A percentile compares a stretch with the other conserved stretches of the same genome.
These are phyloP conservation scores for Heliangelus exortis DNA, from an alignment of 2,797 vertebrate species.

Conservation along the genomic window DNA sequence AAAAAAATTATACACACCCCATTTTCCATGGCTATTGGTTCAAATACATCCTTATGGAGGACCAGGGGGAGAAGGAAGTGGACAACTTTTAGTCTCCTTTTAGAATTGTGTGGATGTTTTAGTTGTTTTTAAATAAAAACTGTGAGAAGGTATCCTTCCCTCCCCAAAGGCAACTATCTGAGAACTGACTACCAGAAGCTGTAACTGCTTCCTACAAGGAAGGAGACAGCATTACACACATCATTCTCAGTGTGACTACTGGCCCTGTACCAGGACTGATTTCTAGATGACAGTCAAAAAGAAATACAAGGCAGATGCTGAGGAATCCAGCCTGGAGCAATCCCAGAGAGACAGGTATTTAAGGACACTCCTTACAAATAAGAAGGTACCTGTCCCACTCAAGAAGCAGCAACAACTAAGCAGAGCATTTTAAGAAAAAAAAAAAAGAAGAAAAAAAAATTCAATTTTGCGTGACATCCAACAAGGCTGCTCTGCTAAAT, in stretches of 20 bases:
- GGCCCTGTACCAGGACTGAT: not conserved
- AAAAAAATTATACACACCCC: fast-evolving
- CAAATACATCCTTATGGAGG: fast-evolving
- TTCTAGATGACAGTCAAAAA: not conserved
- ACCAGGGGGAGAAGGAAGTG: fast-evolving
- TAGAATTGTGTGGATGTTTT: not conserved
- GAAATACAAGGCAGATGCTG: not conserved
- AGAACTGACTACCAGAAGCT: not conserved
- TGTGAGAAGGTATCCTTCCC: not conserved
- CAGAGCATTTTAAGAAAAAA: not conserved
- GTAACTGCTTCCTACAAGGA: not conserved
- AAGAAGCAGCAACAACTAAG: not conserved
- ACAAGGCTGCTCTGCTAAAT: too few relatives aligned
- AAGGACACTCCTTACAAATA: not conserved
- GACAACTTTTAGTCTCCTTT: not conserved
- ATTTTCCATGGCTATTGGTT: not conserved
- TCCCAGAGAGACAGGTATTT: not conserved
- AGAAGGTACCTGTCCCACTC: not conserved
- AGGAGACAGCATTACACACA: not conserved
- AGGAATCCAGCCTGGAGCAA: not conserved
- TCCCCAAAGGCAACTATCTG: not conserved
- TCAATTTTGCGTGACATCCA: not conserved
- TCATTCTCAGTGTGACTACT: not conserved
- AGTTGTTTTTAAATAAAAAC: not conserved
- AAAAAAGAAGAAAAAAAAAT: too few relatives aligned